Evolutionary conservation across 30 jellyfish, hydroid and myxozoan species (phyloP).

Genomic region (Sanderia malayensis): DNA sequence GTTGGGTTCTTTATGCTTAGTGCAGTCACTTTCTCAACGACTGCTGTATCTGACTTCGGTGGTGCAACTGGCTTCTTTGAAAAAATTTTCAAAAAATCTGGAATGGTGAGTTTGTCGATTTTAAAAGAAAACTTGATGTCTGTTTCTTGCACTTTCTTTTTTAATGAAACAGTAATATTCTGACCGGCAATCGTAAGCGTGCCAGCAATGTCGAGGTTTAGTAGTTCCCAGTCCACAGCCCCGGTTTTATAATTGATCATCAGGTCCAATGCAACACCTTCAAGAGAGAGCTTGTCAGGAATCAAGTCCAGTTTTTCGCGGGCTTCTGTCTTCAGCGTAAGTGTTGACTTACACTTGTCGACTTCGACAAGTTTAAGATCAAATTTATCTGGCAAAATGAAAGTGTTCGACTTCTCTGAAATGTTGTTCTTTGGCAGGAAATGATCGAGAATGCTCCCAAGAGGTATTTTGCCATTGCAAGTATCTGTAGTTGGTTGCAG

Average conservation of each 20-base stretch:
- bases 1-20: conserved; percentile 27
- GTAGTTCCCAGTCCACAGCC: conserved; percentile 55
- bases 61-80: conserved; percentile 33
- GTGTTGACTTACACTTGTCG: conserved; percentile 55
- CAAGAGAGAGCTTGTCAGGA: conserved; percentile 55
- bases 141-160: conserved; percentile 43
- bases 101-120: conserved; percentile 36
- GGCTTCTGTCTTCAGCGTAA: conserved; percentile 25
- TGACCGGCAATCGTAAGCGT: conserved; percentile 29
- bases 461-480: conserved; percentile 52
- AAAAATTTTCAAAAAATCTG: conserved; percentile 19
- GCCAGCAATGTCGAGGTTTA: conserved; percentile 34
- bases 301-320: conserved; percentile 52
- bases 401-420: conserved; percentile 59
- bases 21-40: conserved; percentile 36
- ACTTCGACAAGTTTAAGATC: conserved; percentile 37
- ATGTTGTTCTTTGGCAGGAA: conserved; percentile 55
- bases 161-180: conserved; percentile 21
- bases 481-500: conserved; percentile 53
- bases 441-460: conserved; percentile 47
- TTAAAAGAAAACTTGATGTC: conserved; percentile 36
- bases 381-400: conserved; percentile 60
- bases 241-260: conserved; percentile 55
- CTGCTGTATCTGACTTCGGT: conserved; percentile 20
- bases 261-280: conserved; percentile 33